A percentile compares a stretch with the other conserved stretches of the same genome.
phyloP scores from a whole-genome alignment of 2,113 vertebrate genomes.

The Burhinus oedicnemus region DNA sequence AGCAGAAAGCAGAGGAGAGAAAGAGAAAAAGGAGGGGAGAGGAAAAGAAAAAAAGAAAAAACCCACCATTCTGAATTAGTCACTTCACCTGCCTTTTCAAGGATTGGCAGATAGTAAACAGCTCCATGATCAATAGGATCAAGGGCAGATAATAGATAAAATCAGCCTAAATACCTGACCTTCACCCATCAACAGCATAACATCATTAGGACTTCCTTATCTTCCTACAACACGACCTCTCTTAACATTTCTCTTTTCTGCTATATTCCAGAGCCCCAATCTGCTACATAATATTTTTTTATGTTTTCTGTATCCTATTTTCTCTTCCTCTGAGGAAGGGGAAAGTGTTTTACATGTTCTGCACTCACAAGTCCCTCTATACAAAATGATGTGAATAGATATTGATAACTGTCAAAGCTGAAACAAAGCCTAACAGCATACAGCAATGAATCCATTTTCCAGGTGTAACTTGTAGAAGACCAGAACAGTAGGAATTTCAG shows the following conservation, averaged over 20 bases:
- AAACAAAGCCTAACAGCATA: background rate
- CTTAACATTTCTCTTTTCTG: background rate
- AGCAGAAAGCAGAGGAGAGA: background rate
- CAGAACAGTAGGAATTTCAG: background rate
- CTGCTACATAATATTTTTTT: background rate
- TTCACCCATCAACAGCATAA: background rate
- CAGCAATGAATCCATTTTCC: background rate
- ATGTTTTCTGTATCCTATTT: background rate
- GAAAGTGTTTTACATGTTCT: background rate
- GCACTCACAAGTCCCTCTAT: background rate
- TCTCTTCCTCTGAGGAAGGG: accelerated
- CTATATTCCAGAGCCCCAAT: background rate
- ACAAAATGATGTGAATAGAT: background rate
- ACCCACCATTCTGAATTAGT: background rate
- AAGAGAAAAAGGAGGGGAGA: background rate
- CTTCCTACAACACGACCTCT: background rate
- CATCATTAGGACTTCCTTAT: background rate
- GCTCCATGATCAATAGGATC: background rate
- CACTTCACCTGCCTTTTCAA: background rate
- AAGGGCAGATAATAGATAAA: background rate
- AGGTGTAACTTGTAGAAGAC: background rate
- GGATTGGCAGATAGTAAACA: background rate
- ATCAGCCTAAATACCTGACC: background rate
- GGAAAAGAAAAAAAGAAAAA: background rate
- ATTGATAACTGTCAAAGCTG: background rate